Base-by-base conservation (phyloP, 2,888 invertebrate genomes). In the Tipula lateralis region DNA sequence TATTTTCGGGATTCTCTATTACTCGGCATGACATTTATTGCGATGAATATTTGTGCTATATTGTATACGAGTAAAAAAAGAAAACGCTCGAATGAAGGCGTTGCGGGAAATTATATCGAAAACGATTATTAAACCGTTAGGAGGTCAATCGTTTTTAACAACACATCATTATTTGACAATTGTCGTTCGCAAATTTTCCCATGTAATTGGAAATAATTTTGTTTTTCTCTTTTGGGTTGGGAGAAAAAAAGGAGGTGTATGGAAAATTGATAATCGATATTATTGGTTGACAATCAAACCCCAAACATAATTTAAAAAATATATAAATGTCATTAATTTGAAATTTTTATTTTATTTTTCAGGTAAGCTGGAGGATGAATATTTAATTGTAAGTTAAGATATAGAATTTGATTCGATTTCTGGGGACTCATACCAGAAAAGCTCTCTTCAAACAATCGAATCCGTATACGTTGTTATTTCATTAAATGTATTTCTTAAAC, bases 1-100 rank as follows among this genome's bases (percentile, higher is more conserved):
- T n/a, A 24, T 66, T 66, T 66, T 24, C 66, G 66, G 66, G 66
- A 66, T 24, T 66, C 66, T 66, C 66, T 4, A 19, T 66, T 66
- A 66, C 66, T 24, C 66, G 66, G 66, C 66, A 66, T 66, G 66
- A 66, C 66, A 66, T 66, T 66, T 66, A 66, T 66, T 66, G 66
- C 66, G 66, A 66, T 24, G 66, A 66, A 66, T 66, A 66, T 24
- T 66, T 66, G 24, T 66, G 66, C 2, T 1, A 39, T 66, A 2
- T 44, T n/a, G 16, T 44, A 32, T 32, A 32, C 32, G 5, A 9
- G 13, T 44, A 44, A 6, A 66, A 66, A 66, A 66, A 24, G 44
- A 66, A 24, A 66, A 66, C 12, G 66, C 24, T 66, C 66, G 66
- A 66, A 24, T 66, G 66, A 9, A 66, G 66, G 66, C 66, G 66